A percentile compares a stretch with the other conserved stretches of the same genome.
Evolutionary conservation across 2,113 vertebrate genomes (phyloP).

Genomic region (Clarias macrocephalus): DNA sequence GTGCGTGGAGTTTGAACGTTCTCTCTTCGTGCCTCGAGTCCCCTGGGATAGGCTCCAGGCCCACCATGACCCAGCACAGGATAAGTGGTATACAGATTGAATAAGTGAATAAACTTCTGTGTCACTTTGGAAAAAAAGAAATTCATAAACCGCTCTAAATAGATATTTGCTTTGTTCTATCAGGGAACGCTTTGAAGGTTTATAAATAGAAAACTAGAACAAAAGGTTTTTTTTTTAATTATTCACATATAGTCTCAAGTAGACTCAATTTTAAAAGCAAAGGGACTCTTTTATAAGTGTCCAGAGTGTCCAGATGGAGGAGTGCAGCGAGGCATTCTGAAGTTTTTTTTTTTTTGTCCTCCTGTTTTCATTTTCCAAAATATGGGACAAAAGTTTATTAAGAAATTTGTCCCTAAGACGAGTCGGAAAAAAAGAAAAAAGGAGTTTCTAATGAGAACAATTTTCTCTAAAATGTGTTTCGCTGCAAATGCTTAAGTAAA

Average conservation of each 20-base stretch:
- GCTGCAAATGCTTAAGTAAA: background rate
- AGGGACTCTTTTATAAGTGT: background rate
- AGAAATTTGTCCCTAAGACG: background rate
- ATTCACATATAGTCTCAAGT: background rate
- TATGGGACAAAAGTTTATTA: background rate
- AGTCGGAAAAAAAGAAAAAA: background rate
- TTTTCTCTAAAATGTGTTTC: background rate
- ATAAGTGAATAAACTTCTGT: background rate
- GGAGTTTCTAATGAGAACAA: background rate
- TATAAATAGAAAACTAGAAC: background rate
- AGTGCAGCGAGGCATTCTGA: background rate
- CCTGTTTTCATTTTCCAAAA: background rate
- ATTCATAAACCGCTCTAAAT: background rate
- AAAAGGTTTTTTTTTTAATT: background rate
- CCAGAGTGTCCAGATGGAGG: slow-evolving; percentile 9
- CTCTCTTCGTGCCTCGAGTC: no score
- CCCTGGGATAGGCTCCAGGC: no score
- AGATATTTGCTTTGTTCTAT: background rate
- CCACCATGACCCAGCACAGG: no score
- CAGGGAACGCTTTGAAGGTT: background rate
- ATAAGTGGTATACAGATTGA: no score
- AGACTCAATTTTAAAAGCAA: background rate
- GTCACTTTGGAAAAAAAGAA: background rate
- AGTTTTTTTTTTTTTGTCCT: background rate
- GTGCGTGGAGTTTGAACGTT: no score